Evolutionary conservation across 1,140 invertebrate species (phyloP).

Genomic region (Bombyx mandarina): DNA sequence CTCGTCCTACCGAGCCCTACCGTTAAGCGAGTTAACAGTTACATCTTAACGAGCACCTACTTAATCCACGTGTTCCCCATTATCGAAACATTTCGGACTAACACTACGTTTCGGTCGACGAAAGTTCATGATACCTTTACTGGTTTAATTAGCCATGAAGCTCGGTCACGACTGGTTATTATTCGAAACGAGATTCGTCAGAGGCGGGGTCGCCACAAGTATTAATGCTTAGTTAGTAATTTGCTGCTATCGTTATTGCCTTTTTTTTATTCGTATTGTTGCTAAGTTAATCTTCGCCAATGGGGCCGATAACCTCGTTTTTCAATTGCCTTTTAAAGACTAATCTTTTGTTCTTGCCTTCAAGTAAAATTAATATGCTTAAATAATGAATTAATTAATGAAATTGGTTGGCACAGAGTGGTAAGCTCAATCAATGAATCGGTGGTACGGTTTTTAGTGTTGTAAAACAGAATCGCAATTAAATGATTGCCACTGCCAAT

Average conservation of each 20-base stretch:
- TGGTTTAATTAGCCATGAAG: conserved; percentile 24
- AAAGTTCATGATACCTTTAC: conserved; percentile 17
- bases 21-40: conserved; percentile 1
- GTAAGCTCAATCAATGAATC: no score
- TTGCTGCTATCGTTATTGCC: conserved; percentile 13
- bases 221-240: conserved; percentile 35
- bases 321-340: background rate
- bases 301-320: conserved; percentile 26
- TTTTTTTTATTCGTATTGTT: conserved; percentile 27
- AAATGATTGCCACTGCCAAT: no score
- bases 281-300: conserved; percentile 29
- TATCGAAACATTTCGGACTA: conserved; percentile 2
- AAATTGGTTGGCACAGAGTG: no score
- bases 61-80: conserved; percentile 4
- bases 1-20: no score
- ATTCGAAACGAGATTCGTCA: conserved; percentile 19
- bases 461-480: no score
- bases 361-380: background rate
- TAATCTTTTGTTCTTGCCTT: background rate
- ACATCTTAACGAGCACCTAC: conserved; percentile 3
- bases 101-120: conserved; percentile 12
- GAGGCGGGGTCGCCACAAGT: conserved; percentile 28
- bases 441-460: no score
- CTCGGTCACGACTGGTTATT: conserved; percentile 24
- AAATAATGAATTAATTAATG: no score